These are phyloP conservation scores for Hyles vespertilio DNA, from an alignment of 1,140 invertebrate genomes.

Conservation along the genomic window DNA sequence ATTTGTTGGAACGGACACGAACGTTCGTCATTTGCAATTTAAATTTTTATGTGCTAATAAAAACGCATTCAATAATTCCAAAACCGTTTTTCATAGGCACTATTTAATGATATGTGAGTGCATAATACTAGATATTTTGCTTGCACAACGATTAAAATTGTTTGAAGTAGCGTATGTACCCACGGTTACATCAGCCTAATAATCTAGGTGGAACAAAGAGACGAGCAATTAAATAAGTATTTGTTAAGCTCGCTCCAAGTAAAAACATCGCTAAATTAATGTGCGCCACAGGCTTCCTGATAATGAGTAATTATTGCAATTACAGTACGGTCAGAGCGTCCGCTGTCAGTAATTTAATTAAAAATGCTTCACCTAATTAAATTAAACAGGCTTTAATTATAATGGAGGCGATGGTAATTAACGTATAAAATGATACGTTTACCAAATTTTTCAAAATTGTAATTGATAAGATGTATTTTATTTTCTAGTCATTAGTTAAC, in stretches of 20 bases:
- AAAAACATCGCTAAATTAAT: slow-evolving; percentile 64
- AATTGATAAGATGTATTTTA: no score
- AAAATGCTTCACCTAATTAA: slow-evolving; percentile 31
- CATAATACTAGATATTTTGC: neutral
- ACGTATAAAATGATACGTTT: no score
- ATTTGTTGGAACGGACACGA: no score
- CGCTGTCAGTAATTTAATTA: slow-evolving; percentile 27
- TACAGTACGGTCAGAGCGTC: slow-evolving; percentile 52
- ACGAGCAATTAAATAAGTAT: slow-evolving; percentile 62
- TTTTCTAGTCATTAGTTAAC: no score
- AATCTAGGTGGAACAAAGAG: slow-evolving; percentile 61
- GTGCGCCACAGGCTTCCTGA: slow-evolving; percentile 59
- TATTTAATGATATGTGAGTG: neutral
- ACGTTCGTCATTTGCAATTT: no score
- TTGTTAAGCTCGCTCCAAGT: slow-evolving; percentile 55
- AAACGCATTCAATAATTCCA: neutral
- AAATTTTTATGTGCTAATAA: no score
- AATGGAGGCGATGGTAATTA: slow-evolving; percentile 18
- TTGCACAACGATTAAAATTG: slow-evolving; percentile 57
- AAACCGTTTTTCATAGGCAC: neutral
- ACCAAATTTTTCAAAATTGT: no score
- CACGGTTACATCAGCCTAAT: slow-evolving; percentile 55
- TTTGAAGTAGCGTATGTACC: slow-evolving; percentile 30
- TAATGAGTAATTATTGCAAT: slow-evolving; percentile 70
- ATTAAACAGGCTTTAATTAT: slow-evolving; percentile 18